Percentiles rank a stretch among this genome's conserved stretches.
These are phyloP conservation scores for Mamestra configurata DNA, from an alignment of 1,140 invertebrate genomes.

Conservation along the genomic window DNA sequence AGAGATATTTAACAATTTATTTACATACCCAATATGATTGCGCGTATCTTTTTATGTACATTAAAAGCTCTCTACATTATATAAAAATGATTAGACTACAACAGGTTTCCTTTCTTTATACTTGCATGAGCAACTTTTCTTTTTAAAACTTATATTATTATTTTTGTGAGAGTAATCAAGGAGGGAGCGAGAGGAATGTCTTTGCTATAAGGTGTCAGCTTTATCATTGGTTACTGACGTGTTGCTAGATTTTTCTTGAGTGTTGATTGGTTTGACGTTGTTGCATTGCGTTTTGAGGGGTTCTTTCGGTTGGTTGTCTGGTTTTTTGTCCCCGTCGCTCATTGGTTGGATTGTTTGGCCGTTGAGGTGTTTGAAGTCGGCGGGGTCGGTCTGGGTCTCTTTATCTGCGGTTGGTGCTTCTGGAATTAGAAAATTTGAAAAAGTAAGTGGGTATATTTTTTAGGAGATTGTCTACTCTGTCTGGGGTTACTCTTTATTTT, in stretches of 20 bases:
- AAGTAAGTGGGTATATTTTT: too few relatives aligned
- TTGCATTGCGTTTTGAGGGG: constrained; percentile 51
- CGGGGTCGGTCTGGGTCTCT: constrained; percentile 76
- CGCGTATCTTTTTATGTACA: constrained; percentile 46
- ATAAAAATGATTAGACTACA: constrained; percentile 63
- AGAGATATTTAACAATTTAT: constrained; percentile 35
- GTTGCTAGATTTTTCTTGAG: constrained; percentile 46
- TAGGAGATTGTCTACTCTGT: too few relatives aligned
- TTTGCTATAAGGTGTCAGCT: constrained; percentile 79
- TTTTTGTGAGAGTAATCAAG: constrained; percentile 67
- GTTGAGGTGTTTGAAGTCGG: constrained; percentile 76
- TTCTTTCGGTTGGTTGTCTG: constrained; percentile 57
- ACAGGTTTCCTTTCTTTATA: constrained; percentile 77
- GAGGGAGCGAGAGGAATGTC: constrained; percentile 75
- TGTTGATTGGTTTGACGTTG: constrained; percentile 48
- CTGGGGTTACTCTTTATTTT: too few relatives aligned
- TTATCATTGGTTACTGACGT: constrained; percentile 63
- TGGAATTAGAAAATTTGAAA: constrained; percentile 59
- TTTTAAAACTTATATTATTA: constrained; percentile 72
- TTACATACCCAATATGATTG: constrained; percentile 30
- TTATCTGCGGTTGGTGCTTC: constrained; percentile 74
- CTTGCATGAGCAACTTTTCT: constrained; percentile 82
- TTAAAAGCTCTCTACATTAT: constrained; percentile 36
- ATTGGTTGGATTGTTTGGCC: constrained; percentile 70
- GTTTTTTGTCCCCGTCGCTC: constrained; percentile 59